Evolutionary conservation across 2,113 vertebrate genomes (phyloP).

Genomic region (Perccottus glenii): DNA sequence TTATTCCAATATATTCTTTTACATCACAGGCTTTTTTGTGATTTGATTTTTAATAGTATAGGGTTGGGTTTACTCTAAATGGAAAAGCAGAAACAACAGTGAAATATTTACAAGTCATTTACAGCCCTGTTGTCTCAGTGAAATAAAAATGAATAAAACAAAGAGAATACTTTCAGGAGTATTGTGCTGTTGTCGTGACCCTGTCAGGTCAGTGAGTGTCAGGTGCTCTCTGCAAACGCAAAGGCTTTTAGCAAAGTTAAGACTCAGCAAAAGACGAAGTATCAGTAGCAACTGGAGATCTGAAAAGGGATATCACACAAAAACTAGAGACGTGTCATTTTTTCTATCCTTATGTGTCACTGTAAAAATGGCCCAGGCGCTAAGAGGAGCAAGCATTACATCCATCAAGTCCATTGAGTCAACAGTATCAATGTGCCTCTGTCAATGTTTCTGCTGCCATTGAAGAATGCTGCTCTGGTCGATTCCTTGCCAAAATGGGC

Average conservation of each 20-base stretch:
- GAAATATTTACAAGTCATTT: background rate
- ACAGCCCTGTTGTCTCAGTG: background rate
- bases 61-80: too few relatives aligned
- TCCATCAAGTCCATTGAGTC: slow-evolving; percentile 25
- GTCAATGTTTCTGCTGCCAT: slow-evolving; percentile 40
- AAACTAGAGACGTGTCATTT: slow-evolving; percentile 5
- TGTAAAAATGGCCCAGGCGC: background rate
- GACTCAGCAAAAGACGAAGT: slow-evolving; percentile 19
- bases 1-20: too few relatives aligned
- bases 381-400: slow-evolving; percentile 6
- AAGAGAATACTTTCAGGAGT: slow-evolving; percentile 22
- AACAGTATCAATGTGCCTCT: slow-evolving; percentile 33
- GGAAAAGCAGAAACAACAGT: too few relatives aligned
- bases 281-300: background rate
- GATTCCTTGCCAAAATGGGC: slow-evolving; percentile 37
- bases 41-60: too few relatives aligned
- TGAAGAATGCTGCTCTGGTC: slow-evolving; percentile 38
- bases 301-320: background rate
- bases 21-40: too few relatives aligned
- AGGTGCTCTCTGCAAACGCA: background rate
- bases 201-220: slow-evolving; percentile 39
- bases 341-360: slow-evolving; percentile 15
- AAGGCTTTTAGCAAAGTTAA: slow-evolving; percentile 2
- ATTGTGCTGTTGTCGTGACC: slow-evolving; percentile 24
- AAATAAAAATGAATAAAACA: background rate